Evolutionary conservation across 1,140 invertebrate species (phyloP).

Genomic region (Pachyrhynchus sulphureomaculatus): DNA sequence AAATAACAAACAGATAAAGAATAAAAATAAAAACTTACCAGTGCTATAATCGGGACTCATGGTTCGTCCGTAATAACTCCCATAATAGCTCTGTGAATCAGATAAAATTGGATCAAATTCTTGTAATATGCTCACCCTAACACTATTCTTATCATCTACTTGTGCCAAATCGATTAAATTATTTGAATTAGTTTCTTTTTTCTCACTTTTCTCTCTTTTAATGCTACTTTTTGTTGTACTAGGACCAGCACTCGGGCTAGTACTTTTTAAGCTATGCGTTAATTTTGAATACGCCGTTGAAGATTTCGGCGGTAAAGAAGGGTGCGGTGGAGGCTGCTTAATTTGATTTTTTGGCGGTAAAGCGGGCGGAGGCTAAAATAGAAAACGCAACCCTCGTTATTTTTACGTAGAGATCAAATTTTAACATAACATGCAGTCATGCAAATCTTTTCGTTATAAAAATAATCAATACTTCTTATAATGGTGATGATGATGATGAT

Average conservation of each 20-base stretch:
- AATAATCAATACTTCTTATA: too few species aligned
- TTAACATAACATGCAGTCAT: too few species aligned
- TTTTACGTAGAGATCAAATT: too few species aligned
- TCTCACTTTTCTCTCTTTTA: constrained; percentile 6
- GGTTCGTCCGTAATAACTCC: constrained; percentile 34
- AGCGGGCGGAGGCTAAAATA: constrained; percentile 39
- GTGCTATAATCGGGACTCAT: constrained; percentile 47
- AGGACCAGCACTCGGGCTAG: too few species aligned
- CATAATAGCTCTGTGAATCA: constrained; percentile 59
- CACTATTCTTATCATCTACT: constrained; percentile 57
- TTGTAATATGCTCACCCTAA: constrained; percentile 77
- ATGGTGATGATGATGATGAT: too few species aligned
- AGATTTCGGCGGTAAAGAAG: constrained; percentile 29
- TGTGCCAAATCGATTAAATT: constrained; percentile 57
- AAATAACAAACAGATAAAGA: too few species aligned
- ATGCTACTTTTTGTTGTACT: background rate
- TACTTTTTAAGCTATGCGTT: background rate
- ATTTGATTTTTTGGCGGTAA: constrained; percentile 47
- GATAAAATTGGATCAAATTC: constrained; percentile 74
- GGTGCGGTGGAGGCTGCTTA: constrained; percentile 40
- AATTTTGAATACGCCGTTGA: constrained; percentile 24
- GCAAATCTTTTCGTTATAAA: too few species aligned
- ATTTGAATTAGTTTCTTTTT: constrained; percentile 36
- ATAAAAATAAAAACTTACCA: constrained; percentile 38
- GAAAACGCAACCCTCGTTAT: constrained; percentile 11